These are phyloP conservation scores for Leptinotarsa texana DNA, from an alignment of 1,140 invertebrate genomes.

Conservation along the genomic window DNA sequence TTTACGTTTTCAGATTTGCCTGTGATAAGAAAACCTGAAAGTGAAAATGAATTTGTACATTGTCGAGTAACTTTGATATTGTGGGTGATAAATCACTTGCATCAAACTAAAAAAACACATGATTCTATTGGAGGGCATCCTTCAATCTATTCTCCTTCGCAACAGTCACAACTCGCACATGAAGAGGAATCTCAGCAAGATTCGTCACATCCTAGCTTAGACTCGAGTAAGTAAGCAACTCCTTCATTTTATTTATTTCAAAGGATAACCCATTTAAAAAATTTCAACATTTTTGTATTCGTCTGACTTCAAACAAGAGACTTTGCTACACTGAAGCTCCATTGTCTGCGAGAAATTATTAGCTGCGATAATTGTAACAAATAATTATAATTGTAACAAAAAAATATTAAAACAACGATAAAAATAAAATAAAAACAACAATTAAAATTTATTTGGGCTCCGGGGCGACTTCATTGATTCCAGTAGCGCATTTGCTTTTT, in stretches of 20 bases:
- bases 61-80: conserved; percentile 85
- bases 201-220: conserved; percentile 49
- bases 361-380: no score
- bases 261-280: no score
- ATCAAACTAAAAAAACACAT: conserved; percentile 54
- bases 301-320: no score
- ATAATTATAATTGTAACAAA: no score
- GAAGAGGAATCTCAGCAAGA: conserved; percentile 50
- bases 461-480: no score
- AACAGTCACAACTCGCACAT: conserved; percentile 27
- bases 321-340: no score
- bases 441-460: no score
- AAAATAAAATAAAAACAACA: no score
- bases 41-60: conserved; percentile 70
- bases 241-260: neutral
- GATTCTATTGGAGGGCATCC: conserved; percentile 27
- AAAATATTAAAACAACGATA: no score
- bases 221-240: conserved; percentile 48
- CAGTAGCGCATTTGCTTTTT: no score
- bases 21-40: conserved; percentile 59
- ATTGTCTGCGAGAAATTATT: no score
- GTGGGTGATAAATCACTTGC: conserved; percentile 85
- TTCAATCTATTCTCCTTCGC: conserved; percentile 25
- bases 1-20: conserved; percentile 60
- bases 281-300: no score